These are phyloP conservation scores for Aphidoletes aphidimyza DNA, from an alignment of 2,888 invertebrate species.

Conservation along the genomic window DNA sequence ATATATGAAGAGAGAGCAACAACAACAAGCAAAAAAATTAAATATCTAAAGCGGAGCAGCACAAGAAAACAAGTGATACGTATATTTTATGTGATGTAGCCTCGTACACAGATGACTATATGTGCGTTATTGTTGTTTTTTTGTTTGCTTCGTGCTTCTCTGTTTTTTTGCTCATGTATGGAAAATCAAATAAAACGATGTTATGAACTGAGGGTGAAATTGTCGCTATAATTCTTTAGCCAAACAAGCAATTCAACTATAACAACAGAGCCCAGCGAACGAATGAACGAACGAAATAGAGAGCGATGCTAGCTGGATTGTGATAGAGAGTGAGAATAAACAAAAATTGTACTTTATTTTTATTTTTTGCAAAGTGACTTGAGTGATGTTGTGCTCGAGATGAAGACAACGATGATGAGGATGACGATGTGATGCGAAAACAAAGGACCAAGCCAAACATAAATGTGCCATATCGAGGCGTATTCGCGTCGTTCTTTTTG, in stretches of 20 bases:
- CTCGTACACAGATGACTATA: not conserved
- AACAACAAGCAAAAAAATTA: not conserved
- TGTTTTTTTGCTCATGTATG: not conserved
- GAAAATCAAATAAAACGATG: constrained; percentile 10
- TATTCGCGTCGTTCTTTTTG: no score
- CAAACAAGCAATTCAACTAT: constrained; percentile 44
- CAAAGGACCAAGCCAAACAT: constrained; percentile 12
- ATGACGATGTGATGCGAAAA: constrained; percentile 25
- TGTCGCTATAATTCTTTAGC: constrained; percentile 27
- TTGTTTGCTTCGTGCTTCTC: no score
- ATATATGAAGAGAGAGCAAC: not conserved
- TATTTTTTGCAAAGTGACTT: not conserved
- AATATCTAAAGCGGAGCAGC: not conserved
- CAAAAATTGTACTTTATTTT: constrained; percentile 26
- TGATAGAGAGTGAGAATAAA: no score
- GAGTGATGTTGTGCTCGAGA: not conserved
- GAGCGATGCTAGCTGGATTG: no score
- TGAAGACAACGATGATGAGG: constrained; percentile 16
- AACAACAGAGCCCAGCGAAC: constrained; percentile 27
- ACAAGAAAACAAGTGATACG: constrained; percentile 16
- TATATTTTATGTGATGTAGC: not conserved
- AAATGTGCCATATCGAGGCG: not conserved
- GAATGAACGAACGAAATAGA: no score
- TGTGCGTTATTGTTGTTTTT: no score
- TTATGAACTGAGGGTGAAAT: constrained; percentile 40